phyloP scores from a whole-genome alignment of 2,797 vertebrate genomes.

The Argyrosomus regius region DNA sequence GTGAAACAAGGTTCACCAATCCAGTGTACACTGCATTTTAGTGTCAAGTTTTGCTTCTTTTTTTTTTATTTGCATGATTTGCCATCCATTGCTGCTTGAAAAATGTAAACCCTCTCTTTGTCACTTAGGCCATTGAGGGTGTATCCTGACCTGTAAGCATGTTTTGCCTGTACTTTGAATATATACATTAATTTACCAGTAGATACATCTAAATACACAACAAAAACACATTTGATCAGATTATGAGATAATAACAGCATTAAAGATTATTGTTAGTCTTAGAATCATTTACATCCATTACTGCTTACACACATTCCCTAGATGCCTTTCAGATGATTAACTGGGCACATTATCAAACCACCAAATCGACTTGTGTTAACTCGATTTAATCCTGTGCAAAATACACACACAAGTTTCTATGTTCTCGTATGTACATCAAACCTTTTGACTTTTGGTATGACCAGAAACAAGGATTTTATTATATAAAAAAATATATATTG shows the following conservation, averaged over 20 bases:
- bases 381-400: not conserved
- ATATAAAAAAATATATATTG: not conserved
- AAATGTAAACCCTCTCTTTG: not conserved
- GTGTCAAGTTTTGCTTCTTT: not conserved
- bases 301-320: not conserved
- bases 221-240: not conserved
- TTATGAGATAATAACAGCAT: not conserved
- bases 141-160: not conserved
- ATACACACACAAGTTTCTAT: not conserved
- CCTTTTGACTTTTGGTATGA: not conserved
- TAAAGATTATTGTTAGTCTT: not conserved
- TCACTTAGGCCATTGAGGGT: not conserved
- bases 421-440: no score
- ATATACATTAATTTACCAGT: constrained; percentile 1
- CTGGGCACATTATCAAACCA: not conserved
- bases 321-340: not conserved
- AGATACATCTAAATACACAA: not conserved
- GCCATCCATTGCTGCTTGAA: not conserved
- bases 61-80: not conserved
- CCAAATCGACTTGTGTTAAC: not conserved
- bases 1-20: not conserved
- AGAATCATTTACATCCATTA: not conserved
- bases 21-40: not conserved
- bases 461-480: not conserved
- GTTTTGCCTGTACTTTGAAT: not conserved